These are phyloP conservation scores for Aelia acuminata DNA, from an alignment of 2,888 invertebrate genomes.

Conservation along the genomic window DNA sequence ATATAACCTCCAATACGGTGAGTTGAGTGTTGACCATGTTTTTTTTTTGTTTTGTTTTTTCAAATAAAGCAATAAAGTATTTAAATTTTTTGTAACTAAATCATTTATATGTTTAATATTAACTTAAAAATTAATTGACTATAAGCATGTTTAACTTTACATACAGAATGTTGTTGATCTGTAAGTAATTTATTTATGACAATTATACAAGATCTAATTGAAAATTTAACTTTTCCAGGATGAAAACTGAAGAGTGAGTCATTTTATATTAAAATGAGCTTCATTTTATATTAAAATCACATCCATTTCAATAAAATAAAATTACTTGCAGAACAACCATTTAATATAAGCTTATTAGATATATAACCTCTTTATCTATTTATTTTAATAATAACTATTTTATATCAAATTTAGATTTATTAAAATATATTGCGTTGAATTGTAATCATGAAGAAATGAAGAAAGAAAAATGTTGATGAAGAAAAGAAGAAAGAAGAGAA, in stretches of 20 bases:
- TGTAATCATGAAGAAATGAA: not conserved
- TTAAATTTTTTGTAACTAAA: too few relatives aligned
- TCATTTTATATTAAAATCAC: not conserved
- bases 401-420: not conserved
- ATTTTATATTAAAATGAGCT: not conserved
- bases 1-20: too few relatives aligned
- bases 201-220: not conserved
- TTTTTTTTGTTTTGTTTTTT: too few relatives aligned
- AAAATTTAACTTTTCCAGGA: conserved; percentile 18
- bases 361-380: not conserved
- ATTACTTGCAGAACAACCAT: conserved; percentile 19
- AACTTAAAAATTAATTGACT: too few relatives aligned
- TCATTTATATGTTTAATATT: too few relatives aligned
- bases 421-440: too few relatives aligned
- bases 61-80: too few relatives aligned
- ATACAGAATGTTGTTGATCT: not conserved
- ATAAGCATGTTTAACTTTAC: too few relatives aligned
- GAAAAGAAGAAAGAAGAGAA: not conserved
- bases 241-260: conserved; percentile 16
- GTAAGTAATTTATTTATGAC: conserved; percentile 10
- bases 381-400: not conserved
- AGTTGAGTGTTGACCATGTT: too few relatives aligned
- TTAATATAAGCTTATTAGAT: not conserved
- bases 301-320: not conserved
- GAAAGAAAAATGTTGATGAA: not conserved